phyloP scores from a whole-genome alignment of 2,888 invertebrate species.

The Idaea biselata region DNA sequence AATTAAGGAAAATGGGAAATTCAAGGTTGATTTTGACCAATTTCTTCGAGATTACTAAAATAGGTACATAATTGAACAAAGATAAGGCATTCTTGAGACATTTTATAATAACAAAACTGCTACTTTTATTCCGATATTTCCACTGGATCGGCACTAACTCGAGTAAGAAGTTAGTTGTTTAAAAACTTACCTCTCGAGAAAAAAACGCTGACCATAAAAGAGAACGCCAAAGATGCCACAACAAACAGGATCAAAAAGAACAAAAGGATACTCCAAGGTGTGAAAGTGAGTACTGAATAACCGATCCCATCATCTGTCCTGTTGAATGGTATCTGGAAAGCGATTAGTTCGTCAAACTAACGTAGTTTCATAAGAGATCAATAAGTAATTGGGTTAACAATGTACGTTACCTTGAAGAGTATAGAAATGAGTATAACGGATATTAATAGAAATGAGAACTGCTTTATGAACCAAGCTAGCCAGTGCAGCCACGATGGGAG shows the following conservation, averaged over 20 bases:
- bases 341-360: conserved; percentile 7
- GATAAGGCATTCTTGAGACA: too few species aligned
- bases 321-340: conserved; percentile 75
- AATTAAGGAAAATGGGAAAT: too few species aligned
- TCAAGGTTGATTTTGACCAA: too few species aligned
- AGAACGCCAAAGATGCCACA: conserved; percentile 86
- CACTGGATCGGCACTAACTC: too few species aligned
- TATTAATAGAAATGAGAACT: conserved; percentile 84
- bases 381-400: not conserved
- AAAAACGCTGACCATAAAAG: conserved; percentile 90
- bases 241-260: conserved; percentile 88
- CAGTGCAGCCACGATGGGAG: conserved; percentile 91
- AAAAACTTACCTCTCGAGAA: conserved; percentile 85
- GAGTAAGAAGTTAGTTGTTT: not conserved
- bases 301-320: conserved; percentile 59
- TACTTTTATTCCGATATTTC: too few species aligned
- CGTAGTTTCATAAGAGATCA: not conserved
- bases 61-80: too few species aligned
- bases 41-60: too few species aligned
- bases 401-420: conserved; percentile 77
- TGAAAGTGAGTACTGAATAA: conserved; percentile 84
- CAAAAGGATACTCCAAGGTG: conserved; percentile 84
- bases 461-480: conserved; percentile 92
- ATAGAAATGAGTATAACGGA: conserved; percentile 83
- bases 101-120: too few species aligned